Conservation (phyloP, 2,888 invertebrate genomes). For the Endomychus coccineus region DNA sequence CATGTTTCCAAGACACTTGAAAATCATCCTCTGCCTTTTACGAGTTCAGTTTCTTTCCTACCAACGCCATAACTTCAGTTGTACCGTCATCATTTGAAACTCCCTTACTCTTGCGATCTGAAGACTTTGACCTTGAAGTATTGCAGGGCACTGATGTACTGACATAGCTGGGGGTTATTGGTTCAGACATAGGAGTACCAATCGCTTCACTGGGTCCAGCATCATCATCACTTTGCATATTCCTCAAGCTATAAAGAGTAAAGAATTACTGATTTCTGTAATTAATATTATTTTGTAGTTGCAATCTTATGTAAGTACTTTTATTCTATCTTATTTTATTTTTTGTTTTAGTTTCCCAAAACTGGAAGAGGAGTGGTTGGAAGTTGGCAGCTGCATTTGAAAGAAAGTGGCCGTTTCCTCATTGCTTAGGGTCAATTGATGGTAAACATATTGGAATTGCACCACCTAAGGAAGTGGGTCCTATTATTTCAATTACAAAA, state of each 20-base stretch:
- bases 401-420: conserved; percentile 16
- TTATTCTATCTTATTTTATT: too few relatives aligned
- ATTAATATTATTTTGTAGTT: conserved; percentile 11
- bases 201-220: conserved; percentile 14
- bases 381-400: conserved; percentile 21
- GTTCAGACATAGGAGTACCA: conserved; percentile 14
- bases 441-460: conserved; percentile 17
- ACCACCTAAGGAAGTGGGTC: conserved; percentile 10
- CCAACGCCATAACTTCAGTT: conserved; percentile 21
- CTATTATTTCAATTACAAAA: conserved; percentile 17
- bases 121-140: conserved; percentile 13
- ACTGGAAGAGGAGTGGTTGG: conserved; percentile 21
- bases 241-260: conserved; percentile 13
- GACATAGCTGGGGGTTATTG: conserved; percentile 14
- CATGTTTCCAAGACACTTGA: conserved; percentile 21
- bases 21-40: conserved; percentile 20
- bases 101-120: conserved; percentile 16
- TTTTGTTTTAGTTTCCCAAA: conserved; percentile 16
- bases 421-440: conserved; percentile 20
- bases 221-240: conserved; percentile 14
- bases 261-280: conserved; percentile 13
- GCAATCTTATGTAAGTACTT: conserved; percentile 9
- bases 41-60: conserved; percentile 17
- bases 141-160: conserved; percentile 6
- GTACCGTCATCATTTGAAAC: conserved; percentile 21